Evolutionary conservation across 2,888 invertebrate genomes (phyloP).

Genomic region (Melanargia galathea): DNA sequence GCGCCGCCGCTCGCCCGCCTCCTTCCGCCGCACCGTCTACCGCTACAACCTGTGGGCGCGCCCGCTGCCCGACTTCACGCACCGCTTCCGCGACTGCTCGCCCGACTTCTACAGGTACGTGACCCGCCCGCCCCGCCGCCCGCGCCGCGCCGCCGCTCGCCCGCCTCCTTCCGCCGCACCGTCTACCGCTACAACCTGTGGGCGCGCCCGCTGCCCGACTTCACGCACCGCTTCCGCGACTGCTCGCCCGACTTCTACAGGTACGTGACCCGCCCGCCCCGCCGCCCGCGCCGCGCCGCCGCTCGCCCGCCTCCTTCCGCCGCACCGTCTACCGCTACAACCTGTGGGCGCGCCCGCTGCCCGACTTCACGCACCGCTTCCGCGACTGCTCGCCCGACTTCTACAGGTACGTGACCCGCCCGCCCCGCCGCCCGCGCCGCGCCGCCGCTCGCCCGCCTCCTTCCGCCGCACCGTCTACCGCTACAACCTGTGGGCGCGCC

Average conservation of each 20-base stretch:
- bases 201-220: slow-evolving; percentile 87
- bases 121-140: too few species aligned
- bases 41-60: slow-evolving; percentile 88
- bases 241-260: not conserved
- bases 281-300: slow-evolving; percentile 55
- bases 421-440: slow-evolving; percentile 47
- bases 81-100: not conserved
- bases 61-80: slow-evolving; percentile 86
- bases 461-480: slow-evolving; percentile 89
- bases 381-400: not conserved
- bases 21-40: slow-evolving; percentile 88
- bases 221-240: slow-evolving; percentile 63
- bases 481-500: slow-evolving; percentile 88
- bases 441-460: slow-evolving; percentile 65
- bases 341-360: slow-evolving; percentile 87
- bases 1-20: slow-evolving; percentile 65
- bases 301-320: slow-evolving; percentile 79
- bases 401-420: too few species aligned
- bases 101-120: too few species aligned
- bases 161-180: slow-evolving; percentile 83
- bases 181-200: slow-evolving; percentile 90
- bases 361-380: slow-evolving; percentile 83
- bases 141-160: slow-evolving; percentile 59
- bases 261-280: too few species aligned
- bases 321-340: slow-evolving; percentile 89